phyloP scores from a whole-genome alignment of 2,888 invertebrate species.

The Cepaea hortensis region DNA sequence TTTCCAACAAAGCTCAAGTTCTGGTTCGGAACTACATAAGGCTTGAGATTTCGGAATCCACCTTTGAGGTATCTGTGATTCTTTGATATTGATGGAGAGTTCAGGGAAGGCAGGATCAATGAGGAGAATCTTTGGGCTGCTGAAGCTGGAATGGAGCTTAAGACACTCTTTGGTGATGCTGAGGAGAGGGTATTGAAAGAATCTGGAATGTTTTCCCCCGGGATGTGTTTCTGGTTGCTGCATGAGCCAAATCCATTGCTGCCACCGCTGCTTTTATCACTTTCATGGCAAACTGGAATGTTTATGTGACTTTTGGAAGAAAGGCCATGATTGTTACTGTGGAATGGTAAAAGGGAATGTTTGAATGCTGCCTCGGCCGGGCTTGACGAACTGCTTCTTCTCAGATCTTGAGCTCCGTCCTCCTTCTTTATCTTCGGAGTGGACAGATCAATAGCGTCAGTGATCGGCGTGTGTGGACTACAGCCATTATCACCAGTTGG shows the following conservation, averaged over 20 bases:
- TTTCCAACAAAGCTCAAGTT: not conserved
- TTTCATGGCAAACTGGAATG: not conserved
- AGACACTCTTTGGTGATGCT: constrained; percentile 41
- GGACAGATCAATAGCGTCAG: constrained; percentile 44
- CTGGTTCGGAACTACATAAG: constrained; percentile 3
- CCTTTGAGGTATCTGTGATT: constrained; percentile 32
- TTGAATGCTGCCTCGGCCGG: not conserved
- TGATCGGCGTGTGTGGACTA: constrained; percentile 20
- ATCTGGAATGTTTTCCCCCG: constrained; percentile 12
- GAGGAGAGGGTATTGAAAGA: constrained; percentile 1
- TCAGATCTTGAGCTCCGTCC: constrained; percentile 20
- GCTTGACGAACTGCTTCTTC: not conserved
- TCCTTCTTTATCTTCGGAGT: constrained; percentile 36
- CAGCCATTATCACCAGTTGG: constrained; percentile 19
- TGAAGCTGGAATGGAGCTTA: constrained; percentile 37
- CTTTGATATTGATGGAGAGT: constrained; percentile 13
- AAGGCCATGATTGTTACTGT: not conserved
- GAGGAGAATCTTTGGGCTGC: constrained; percentile 8
- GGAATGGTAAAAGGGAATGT: not conserved
- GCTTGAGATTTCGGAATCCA: constrained; percentile 25
- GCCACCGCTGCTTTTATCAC: not conserved
- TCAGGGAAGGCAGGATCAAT: not conserved
- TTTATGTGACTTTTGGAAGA: not conserved
- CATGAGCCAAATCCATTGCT: not conserved
- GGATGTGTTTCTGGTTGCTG: not conserved